A percentile compares a stretch with the other conserved stretches of the same genome.
These are phyloP conservation scores for Dolichallabes microphthalmus DNA, from an alignment of 2,113 vertebrate species.

Conservation along the genomic window DNA sequence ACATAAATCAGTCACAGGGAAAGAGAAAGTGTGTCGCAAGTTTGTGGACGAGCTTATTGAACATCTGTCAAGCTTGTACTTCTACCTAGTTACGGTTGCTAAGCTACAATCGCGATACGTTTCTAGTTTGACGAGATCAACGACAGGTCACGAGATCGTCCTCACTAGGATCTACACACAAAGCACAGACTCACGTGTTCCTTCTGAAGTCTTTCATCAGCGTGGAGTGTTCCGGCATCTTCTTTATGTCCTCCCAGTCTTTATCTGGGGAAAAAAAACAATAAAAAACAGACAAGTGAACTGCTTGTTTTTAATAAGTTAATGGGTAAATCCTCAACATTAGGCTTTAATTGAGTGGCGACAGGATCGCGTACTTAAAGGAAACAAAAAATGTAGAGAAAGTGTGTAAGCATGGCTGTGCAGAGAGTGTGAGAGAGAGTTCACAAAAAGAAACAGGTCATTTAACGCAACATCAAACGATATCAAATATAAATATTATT, in stretches of 20 bases:
- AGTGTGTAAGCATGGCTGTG: too few relatives aligned
- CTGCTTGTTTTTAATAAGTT: not conserved
- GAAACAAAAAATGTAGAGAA: too few relatives aligned
- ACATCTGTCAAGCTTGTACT: not conserved
- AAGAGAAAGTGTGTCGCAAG: not conserved
- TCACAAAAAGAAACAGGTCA: not conserved
- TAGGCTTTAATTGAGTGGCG: not conserved
- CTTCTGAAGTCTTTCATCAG: constrained; percentile 99
- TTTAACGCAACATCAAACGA: too few relatives aligned
- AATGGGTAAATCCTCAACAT: not conserved
- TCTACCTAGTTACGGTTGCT: not conserved
- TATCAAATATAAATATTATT: too few relatives aligned
- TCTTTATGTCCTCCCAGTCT: constrained; percentile 99
- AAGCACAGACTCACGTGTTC: constrained; percentile 86
- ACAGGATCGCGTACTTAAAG: too few relatives aligned
- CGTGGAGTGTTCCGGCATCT: constrained; percentile 99
- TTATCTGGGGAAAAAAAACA: constrained; percentile 80
- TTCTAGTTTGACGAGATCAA: not conserved
- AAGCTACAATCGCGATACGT: not conserved
- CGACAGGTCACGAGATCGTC: too few relatives aligned
- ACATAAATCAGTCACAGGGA: not conserved
- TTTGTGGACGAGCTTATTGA: not conserved
- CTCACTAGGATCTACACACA: not conserved
- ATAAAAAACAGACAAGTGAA: not conserved
- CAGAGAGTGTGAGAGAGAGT: too few relatives aligned